Conservation (phyloP, 2,888 invertebrate genomes). For the Abscondita cerata region DNA sequence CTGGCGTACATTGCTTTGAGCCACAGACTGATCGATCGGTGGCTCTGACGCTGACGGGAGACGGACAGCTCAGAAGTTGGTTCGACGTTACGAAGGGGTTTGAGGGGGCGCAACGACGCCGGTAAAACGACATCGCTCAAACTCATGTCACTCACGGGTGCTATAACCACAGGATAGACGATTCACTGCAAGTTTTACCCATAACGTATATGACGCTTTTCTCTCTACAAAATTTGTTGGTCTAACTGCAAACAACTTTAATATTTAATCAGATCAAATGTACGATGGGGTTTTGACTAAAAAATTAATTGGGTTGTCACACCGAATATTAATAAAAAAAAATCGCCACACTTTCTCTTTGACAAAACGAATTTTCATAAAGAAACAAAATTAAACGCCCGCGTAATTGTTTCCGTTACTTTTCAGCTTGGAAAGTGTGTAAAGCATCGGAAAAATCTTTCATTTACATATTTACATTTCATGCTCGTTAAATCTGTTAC, state of each 20-base stretch:
- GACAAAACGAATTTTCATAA: too few species aligned
- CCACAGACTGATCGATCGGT: slow-evolving; percentile 59
- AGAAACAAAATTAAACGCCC: too few species aligned
- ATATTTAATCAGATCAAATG: not conserved
- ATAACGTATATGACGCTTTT: slow-evolving; percentile 16
- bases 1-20: slow-evolving; percentile 61
- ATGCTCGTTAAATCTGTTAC: too few species aligned
- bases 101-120: slow-evolving; percentile 41
- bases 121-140: slow-evolving; percentile 43
- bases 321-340: too few species aligned
- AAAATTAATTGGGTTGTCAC: too few species aligned
- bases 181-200: slow-evolving; percentile 32
- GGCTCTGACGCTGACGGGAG: slow-evolving; percentile 58
- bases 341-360: too few species aligned
- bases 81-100: slow-evolving; percentile 35
- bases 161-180: slow-evolving; percentile 35
- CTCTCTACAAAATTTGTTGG: slow-evolving; percentile 22
- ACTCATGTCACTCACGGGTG: slow-evolving; percentile 40
- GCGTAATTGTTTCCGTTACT: too few species aligned
- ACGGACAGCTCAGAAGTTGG: slow-evolving; percentile 57
- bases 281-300: too few species aligned
- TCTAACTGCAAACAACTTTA: not conserved
- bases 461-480: too few species aligned
- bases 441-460: too few species aligned
- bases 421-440: too few species aligned